These are phyloP conservation scores for Trichosurus vulpecula DNA, from an alignment of 2,797 vertebrate species.

Conservation along the genomic window DNA sequence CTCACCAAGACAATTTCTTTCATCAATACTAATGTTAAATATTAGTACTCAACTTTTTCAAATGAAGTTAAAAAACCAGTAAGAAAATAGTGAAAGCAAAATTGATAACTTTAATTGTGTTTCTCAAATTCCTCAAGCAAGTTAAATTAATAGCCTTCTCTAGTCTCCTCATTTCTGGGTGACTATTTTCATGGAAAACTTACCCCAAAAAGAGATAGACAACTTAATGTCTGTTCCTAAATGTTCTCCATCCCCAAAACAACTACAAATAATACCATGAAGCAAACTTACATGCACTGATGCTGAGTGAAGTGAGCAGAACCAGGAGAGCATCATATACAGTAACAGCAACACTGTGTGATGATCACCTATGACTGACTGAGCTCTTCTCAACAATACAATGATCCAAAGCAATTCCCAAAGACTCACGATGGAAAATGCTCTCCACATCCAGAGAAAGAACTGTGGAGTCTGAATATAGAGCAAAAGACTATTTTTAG, in stretches of 20 bases:
- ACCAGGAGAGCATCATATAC: not conserved
- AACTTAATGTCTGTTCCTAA: slow-evolving; percentile 5
- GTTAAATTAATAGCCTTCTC: slow-evolving; percentile 19
- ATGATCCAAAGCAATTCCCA: not conserved
- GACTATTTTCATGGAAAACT: not conserved
- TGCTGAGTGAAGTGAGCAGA: not conserved
- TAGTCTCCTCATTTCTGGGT: not conserved
- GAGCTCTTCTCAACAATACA: not conserved
- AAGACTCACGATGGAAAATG: not conserved
- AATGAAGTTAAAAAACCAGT: not conserved
- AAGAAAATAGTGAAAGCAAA: not conserved
- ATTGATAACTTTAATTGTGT: not conserved
- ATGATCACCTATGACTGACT: not conserved
- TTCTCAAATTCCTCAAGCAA: slow-evolving; percentile 5
- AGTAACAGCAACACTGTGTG: not conserved
- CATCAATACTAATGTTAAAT: not conserved
- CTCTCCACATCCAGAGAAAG: too few relatives aligned
- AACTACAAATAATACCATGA: not conserved
- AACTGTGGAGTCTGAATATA: not conserved
- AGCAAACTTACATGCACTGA: not conserved
- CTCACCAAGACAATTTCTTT: not conserved
- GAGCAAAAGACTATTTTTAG: not conserved
- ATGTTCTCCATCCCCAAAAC: slow-evolving; percentile 5
- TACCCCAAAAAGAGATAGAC: not conserved
- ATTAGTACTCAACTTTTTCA: not conserved